Percentiles rank a stretch among this genome's conserved stretches.
Evolutionary conservation across 2,797 vertebrate species (phyloP).

Genomic region (Erethizon dorsatum): DNA sequence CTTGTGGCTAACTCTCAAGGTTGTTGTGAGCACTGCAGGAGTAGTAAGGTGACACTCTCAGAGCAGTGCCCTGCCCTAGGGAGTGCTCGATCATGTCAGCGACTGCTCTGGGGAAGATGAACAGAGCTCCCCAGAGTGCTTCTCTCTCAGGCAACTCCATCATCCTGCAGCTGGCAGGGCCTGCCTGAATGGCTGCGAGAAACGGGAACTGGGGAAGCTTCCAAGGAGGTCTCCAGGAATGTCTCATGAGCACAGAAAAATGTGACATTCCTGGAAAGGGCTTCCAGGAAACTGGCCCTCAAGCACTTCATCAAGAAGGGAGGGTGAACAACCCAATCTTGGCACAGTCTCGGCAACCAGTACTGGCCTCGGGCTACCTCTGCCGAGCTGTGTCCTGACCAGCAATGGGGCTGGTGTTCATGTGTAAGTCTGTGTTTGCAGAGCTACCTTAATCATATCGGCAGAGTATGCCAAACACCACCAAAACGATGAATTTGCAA

Average conservation of each 20-base stretch:
- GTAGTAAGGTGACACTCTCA: background rate
- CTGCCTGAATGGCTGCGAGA: background rate
- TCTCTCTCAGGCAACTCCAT: background rate
- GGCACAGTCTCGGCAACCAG: background rate
- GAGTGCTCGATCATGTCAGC: accelerated
- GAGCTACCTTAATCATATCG: constrained; percentile 1
- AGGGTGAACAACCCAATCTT: background rate
- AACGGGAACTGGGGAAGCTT: background rate
- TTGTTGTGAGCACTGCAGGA: background rate
- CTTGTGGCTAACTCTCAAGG: background rate
- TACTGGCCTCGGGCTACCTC: background rate
- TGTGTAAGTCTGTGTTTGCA: background rate
- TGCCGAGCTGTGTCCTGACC: accelerated
- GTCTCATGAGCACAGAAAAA: constrained; percentile 41
- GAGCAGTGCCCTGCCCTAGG: background rate
- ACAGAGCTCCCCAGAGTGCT: background rate
- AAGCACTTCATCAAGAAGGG: background rate
- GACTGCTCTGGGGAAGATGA: background rate
- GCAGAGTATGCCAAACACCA: background rate
- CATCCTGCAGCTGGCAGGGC: background rate
- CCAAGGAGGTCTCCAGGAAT: background rate
- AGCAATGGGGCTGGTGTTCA: background rate
- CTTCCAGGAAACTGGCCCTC: constrained; percentile 40
- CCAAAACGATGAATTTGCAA: background rate
- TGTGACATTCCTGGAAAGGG: background rate